A percentile compares a stretch with the other conserved stretches of the same genome.
Conservation (phyloP, 2,888 invertebrate genomes). For the Athripsodes cinereus region DNA sequence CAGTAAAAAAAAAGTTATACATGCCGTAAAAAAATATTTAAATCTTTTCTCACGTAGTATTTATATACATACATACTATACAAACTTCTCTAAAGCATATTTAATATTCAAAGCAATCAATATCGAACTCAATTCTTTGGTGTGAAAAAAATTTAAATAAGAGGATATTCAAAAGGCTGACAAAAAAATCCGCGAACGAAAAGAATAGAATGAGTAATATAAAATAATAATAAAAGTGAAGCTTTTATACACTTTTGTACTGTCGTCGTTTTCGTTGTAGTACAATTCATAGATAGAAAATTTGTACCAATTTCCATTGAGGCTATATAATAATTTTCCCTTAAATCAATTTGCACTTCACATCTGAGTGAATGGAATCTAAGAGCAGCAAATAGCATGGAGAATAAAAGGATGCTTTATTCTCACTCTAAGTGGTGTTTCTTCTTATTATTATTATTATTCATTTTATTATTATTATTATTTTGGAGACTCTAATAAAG, state of each 20-base stretch:
- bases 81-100: too few relatives aligned
- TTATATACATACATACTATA: too few relatives aligned
- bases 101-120: too few relatives aligned
- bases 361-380: constrained; percentile 31
- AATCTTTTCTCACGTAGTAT: too few relatives aligned
- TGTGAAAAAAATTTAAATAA: not conserved
- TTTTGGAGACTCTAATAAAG: constrained; percentile 1
- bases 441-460: not conserved
- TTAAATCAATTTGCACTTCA: constrained; percentile 28
- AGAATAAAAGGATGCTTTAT: constrained; percentile 4
- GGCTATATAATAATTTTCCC: constrained; percentile 24
- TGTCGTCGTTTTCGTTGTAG: not conserved
- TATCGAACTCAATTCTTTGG: too few relatives aligned
- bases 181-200: not conserved
- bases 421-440: not conserved
- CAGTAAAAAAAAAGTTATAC: too few relatives aligned
- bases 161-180: not conserved
- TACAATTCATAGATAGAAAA: not conserved
- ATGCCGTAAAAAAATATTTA: too few relatives aligned
- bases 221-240: not conserved
- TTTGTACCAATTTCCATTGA: constrained; percentile 7
- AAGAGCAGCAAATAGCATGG: constrained; percentile 2
- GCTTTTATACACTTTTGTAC: too few relatives aligned
- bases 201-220: not conserved
- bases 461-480: constrained; percentile 4